Evolutionary conservation across 2,888 invertebrate genomes (phyloP).

Genomic region (Marronus borbonicus): DNA sequence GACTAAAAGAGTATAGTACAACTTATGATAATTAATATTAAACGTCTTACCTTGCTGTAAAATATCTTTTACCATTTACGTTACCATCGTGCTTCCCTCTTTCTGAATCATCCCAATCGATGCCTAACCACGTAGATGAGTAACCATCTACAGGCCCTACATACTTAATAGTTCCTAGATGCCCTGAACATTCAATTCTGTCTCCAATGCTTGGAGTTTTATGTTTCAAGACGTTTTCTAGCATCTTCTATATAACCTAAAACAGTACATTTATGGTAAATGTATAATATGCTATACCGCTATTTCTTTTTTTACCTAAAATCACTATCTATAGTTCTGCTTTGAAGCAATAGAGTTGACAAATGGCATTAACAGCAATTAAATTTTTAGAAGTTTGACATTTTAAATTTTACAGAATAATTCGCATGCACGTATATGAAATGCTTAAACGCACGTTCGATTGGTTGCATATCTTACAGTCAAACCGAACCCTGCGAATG

Average conservation of each 20-base stretch:
- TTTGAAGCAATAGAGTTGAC: conserved; percentile 29
- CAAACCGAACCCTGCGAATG: no score
- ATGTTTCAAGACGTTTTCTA: conserved; percentile 34
- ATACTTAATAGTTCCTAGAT: conserved; percentile 80
- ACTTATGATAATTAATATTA: conserved; percentile 8
- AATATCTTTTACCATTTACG: conserved; percentile 87
- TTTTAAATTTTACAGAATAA: conserved; percentile 32
- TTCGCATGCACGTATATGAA: neutral
- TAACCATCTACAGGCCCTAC: conserved; percentile 82
- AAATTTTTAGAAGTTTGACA: conserved; percentile 33
- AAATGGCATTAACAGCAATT: conserved; percentile 26
- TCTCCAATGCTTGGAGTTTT: conserved; percentile 59
- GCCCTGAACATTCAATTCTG: conserved; percentile 65
- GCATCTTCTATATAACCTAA: conserved; percentile 43
- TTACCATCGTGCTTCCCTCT: conserved; percentile 95
- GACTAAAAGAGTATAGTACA: conserved; percentile 67
- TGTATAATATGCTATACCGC: neutral
- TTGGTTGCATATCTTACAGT: no score
- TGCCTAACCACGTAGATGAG: conserved; percentile 88
- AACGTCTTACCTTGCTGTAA: conserved; percentile 76
- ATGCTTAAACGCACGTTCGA: neutral
- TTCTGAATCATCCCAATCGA: conserved; percentile 95
- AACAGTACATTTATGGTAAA: conserved; percentile 1
- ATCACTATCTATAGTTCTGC: neutral
- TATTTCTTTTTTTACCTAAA: neutral